Percentiles rank a stretch among this genome's conserved stretches.
Evolutionary conservation across 2,888 invertebrate genomes (phyloP).

Genomic region (Nineta flava): DNA sequence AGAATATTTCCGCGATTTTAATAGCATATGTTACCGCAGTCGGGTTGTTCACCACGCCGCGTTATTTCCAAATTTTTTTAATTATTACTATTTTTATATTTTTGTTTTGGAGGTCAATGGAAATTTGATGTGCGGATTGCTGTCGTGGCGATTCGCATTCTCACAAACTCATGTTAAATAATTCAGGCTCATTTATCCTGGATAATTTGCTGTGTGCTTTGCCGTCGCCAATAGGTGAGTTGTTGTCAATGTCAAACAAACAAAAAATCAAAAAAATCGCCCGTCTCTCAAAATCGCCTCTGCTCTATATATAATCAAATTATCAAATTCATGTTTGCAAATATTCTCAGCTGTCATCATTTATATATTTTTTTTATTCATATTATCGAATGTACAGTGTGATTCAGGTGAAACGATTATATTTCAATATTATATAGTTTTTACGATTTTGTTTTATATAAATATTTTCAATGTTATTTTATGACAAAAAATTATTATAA

Average conservation of each 20-base stretch:
- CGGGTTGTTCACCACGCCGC: neutral
- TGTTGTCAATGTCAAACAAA: constrained; percentile 6
- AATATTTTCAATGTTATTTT: no score
- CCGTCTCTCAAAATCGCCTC: neutral
- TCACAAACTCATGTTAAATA: constrained; percentile 21
- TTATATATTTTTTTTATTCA: neutral
- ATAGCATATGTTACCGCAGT: constrained; percentile 7
- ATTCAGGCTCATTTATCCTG: constrained; percentile 23
- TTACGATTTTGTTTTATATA: no score
- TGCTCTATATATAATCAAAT: neutral
- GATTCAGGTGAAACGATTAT: no score
- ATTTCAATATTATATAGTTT: no score
- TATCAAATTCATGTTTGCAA: constrained; percentile 1
- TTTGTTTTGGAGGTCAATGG: constrained; percentile 7
- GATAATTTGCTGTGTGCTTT: constrained; percentile 25
- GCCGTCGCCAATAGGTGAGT: constrained; percentile 16
- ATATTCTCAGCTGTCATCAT: neutral
- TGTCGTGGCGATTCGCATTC: constrained; percentile 7
- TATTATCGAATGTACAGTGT: no score
- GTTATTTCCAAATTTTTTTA: constrained; percentile 5
- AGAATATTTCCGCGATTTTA: constrained; percentile 2
- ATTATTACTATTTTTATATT: neutral
- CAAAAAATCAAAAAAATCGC: no score
- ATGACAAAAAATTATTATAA: no score
- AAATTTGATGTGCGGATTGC: constrained; percentile 8